phyloP scores from a whole-genome alignment of 1,140 invertebrate species.

The Sweltsa coloradensis region DNA sequence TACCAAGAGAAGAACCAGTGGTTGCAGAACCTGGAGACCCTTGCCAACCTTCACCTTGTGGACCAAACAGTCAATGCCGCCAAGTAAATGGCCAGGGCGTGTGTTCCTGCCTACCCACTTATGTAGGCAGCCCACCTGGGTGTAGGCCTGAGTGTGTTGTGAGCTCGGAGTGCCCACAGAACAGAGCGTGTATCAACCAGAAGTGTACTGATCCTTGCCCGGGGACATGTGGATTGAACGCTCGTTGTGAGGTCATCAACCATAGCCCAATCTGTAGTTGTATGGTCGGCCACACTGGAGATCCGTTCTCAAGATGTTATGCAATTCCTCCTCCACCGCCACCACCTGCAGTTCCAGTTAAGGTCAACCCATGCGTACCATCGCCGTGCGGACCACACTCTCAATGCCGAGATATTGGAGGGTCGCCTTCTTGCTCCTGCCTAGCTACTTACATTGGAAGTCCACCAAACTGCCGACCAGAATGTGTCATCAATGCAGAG shows the following conservation, averaged over 20 bases:
- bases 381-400: slow-evolving; percentile 46
- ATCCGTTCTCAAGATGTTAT: slow-evolving; percentile 42
- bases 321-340: slow-evolving; percentile 22
- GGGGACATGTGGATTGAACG: slow-evolving; percentile 49
- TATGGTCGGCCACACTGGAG: slow-evolving; percentile 41
- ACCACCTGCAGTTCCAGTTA: slow-evolving; percentile 17
- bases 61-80: slow-evolving; percentile 27
- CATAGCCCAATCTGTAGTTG: slow-evolving; percentile 51
- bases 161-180: slow-evolving; percentile 46
- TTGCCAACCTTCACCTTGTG: slow-evolving; percentile 26
- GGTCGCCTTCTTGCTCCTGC: slow-evolving; percentile 22
- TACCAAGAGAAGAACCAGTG: slow-evolving; percentile 23
- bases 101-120: slow-evolving; percentile 56
- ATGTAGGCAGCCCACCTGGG: slow-evolving; percentile 57
- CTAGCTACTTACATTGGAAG: slow-evolving; percentile 24
- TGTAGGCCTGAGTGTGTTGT: slow-evolving; percentile 24
- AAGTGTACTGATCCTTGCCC: slow-evolving; percentile 53
- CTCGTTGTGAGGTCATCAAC: slow-evolving; percentile 49
- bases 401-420: slow-evolving; percentile 19
- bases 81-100: slow-evolving; percentile 31
- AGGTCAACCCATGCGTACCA: slow-evolving; percentile 46
- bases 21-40: slow-evolving; percentile 17
- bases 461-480: slow-evolving; percentile 39
- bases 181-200: slow-evolving; percentile 45
- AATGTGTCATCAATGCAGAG: slow-evolving; percentile 57